phyloP scores from a whole-genome alignment of 64 coral and sea anemone species.

The Pocillopora verrucosa region DNA sequence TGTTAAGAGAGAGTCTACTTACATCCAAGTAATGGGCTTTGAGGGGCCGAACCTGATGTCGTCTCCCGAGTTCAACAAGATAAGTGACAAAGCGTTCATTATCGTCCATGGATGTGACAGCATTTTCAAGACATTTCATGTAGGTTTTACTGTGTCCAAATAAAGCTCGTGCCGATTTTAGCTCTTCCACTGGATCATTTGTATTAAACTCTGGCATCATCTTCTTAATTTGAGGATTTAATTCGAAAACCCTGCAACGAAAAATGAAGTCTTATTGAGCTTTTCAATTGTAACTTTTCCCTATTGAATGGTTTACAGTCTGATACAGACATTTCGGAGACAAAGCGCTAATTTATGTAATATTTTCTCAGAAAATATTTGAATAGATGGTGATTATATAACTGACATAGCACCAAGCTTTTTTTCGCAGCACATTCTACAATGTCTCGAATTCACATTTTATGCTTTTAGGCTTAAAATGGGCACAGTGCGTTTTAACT shows the following conservation, averaged over 20 bases:
- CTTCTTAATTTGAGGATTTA: conserved; percentile 9
- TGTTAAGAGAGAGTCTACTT: neutral
- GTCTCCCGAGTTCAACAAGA: conserved; percentile 25
- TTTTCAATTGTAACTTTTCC: neutral
- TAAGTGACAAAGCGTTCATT: conserved; percentile 20
- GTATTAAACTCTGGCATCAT: conserved; percentile 16
- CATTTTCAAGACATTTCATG: conserved; percentile 25
- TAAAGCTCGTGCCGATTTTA: neutral
- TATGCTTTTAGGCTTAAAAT: no score
- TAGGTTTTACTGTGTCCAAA: conserved; percentile 17
- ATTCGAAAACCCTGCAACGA: conserved; percentile 17
- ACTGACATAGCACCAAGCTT: no score
- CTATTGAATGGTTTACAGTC: no score
- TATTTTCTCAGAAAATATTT: no score
- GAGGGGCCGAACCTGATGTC: conserved; percentile 25
- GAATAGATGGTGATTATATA: no score
- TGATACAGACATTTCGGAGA: no score
- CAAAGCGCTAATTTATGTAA: no score
- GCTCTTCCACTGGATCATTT: conserved; percentile 7
- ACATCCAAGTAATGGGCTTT: conserved; percentile 32
- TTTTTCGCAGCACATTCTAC: no score
- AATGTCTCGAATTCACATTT: no score
- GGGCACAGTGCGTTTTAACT: no score
- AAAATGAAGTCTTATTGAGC: neutral
- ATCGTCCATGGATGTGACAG: neutral